Base-by-base conservation (phyloP, 2,888 invertebrate genomes). In the Apomyelois bistriatella region DNA sequence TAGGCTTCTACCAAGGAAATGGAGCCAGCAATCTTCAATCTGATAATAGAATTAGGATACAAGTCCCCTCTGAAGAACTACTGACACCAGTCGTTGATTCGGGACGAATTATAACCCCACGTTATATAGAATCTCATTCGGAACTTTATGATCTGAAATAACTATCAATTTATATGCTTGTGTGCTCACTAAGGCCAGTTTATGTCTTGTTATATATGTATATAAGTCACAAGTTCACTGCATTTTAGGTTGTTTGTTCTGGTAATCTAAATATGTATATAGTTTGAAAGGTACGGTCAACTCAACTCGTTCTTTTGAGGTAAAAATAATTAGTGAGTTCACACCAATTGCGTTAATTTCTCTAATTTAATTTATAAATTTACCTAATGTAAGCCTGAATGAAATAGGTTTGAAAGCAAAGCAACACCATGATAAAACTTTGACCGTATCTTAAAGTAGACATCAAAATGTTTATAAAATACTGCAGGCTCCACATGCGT, bases 31-130 rank as follows among this genome's bases (percentile, higher is more conserved):
- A 91, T 48, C 66, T 83, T 6, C 72, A 82, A 8, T 92, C 94
- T 52, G 93, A 93, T 53, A 95, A 95, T 79, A 93, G 93, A 72
- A 95, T 95, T 64, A 91, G 95, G 56, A 95, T 95, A 58, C 93
- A 93, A 68, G 93, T 95, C 43, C 94, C 93, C 50, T 92, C 92
- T 0, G 94, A 94, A 65, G 94, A 94, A 70, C 89, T 94, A 36
- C 89, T 94, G 15, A 93, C 93, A 6, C 93, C 93, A 0, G 84
- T 93, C 12, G 93, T 93, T 1, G 93, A 93, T 65, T 92, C 93
- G 32, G 93, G 92, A 1, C 90, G 92, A 54, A 87, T 88, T 6
- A 86, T 88, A 46, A 74, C 82, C 3, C 85, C 77, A 54, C 78
- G 80, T 15, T 87, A 81, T 52, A 73, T 84, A 37, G 85, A 88